phyloP scores from a whole-genome alignment of 2,797 vertebrate genomes.

The Pseudochirops cupreus region DNA sequence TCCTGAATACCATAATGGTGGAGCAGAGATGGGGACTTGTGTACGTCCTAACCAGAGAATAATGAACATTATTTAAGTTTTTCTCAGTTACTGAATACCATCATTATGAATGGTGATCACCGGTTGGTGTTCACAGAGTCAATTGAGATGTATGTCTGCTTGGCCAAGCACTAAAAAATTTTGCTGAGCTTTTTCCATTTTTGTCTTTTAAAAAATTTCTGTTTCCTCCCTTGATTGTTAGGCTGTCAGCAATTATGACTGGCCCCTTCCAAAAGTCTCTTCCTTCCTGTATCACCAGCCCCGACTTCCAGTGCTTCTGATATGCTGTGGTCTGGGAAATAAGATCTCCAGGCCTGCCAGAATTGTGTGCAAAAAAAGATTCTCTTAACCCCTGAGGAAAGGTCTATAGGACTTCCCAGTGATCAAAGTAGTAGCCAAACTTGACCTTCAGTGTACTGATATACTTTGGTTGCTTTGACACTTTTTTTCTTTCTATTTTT shows the following conservation, averaged over 20 bases:
- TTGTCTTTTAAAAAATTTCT: not conserved
- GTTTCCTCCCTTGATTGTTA: not conserved
- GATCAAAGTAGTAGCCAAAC: not conserved
- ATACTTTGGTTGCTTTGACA: not conserved
- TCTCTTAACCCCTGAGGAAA: conserved; percentile 3
- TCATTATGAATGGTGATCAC: not conserved
- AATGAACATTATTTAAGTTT: not conserved
- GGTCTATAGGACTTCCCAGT: conserved; percentile 21
- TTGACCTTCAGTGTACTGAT: not conserved
- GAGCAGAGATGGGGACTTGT: not conserved
- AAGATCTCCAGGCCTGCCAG: not conserved
- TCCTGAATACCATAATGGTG: not conserved
- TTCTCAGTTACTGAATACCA: conserved; percentile 5
- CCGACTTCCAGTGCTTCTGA: conserved; percentile 40
- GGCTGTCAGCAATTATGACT: not conserved
- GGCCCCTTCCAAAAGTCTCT: conserved; percentile 21
- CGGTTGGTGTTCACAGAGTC: conserved; percentile 21
- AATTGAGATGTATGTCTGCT: not conserved
- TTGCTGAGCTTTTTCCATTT: conserved; percentile 4
- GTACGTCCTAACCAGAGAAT: not conserved
- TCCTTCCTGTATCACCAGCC: conserved; percentile 15
- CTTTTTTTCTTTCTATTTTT: conserved; percentile 47
- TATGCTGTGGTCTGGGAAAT: conserved; percentile 37
- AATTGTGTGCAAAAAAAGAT: conserved; percentile 16
- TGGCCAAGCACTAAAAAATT: not conserved